Conservation (phyloP, 2,797 vertebrate genomes). For the Muraenolepis orangiensis region DNA sequence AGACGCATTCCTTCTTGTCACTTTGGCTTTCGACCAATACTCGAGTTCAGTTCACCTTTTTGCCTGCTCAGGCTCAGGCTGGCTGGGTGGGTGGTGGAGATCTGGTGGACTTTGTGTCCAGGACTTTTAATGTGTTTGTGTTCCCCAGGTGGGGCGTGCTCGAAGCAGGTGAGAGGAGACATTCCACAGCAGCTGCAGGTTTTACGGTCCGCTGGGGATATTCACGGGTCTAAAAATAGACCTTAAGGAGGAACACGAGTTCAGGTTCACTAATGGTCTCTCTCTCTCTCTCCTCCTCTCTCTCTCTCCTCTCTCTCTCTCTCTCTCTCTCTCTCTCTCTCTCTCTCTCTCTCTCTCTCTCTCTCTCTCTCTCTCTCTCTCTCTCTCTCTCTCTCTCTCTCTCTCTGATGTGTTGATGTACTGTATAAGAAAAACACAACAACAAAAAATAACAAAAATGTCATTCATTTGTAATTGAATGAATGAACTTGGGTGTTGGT, state of each 20-base stretch:
- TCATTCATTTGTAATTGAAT: not conserved
- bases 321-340: not conserved
- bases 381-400: not conserved
- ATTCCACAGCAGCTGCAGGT: conserved; percentile 14
- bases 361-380: no score
- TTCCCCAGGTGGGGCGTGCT: not conserved
- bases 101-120: conserved; percentile 4
- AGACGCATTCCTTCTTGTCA: not conserved
- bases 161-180: not conserved
- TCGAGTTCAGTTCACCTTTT: not conserved
- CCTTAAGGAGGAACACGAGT: not conserved
- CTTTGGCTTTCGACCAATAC: not conserved
- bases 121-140: not conserved
- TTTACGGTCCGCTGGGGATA: conserved; percentile 1
- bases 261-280: not conserved
- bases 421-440: no score
- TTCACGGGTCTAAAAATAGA: conserved; percentile 18
- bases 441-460: no score
- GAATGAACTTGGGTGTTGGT: not conserved
- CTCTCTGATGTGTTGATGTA: no score
- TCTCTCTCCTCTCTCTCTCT: no score
- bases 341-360: not conserved
- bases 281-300: not conserved
- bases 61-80: not conserved
- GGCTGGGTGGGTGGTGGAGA: not conserved